phyloP scores from a whole-genome alignment of 2,113 vertebrate genomes.

The Azemiops feae region DNA sequence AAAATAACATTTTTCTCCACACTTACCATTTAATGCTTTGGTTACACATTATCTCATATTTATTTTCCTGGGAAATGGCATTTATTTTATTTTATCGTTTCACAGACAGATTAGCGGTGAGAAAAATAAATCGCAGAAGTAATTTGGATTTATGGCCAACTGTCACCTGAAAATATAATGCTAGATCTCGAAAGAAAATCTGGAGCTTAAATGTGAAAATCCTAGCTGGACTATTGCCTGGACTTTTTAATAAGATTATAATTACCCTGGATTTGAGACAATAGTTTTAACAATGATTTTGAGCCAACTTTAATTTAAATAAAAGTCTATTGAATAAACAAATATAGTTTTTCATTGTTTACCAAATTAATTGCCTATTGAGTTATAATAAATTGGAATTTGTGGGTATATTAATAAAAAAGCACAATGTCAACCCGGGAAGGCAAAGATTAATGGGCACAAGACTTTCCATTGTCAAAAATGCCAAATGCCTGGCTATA shows the following conservation, averaged over 20 bases:
- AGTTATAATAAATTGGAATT: neutral
- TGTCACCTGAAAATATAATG: slow-evolving; percentile 4
- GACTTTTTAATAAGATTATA: slow-evolving; percentile 1
- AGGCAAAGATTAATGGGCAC: neutral
- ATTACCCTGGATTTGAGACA: neutral
- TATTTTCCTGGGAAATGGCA: slow-evolving; percentile 12
- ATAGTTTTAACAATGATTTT: neutral
- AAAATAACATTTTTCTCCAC: neutral
- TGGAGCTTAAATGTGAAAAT: slow-evolving; percentile 6
- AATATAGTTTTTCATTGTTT: slow-evolving; percentile 8
- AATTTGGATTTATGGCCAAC: slow-evolving; percentile 29
- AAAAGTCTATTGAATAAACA: neutral
- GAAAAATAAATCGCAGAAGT: slow-evolving; percentile 19
- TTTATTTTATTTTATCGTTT: slow-evolving; percentile 22
- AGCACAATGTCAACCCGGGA: neutral
- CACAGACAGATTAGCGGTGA: slow-evolving; percentile 5
- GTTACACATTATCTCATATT: slow-evolving; percentile 11
- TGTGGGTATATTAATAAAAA: neutral
- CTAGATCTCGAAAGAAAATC: neutral
- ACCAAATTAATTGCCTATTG: neutral
- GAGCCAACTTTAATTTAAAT: slow-evolving; percentile 3
- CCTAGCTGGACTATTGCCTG: neutral
- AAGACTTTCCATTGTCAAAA: neutral
- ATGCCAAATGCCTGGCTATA: neutral
- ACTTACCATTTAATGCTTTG: neutral